Evolutionary conservation across 2,888 invertebrate genomes (phyloP).

Genomic region (Troides oblongomaculatus): DNA sequence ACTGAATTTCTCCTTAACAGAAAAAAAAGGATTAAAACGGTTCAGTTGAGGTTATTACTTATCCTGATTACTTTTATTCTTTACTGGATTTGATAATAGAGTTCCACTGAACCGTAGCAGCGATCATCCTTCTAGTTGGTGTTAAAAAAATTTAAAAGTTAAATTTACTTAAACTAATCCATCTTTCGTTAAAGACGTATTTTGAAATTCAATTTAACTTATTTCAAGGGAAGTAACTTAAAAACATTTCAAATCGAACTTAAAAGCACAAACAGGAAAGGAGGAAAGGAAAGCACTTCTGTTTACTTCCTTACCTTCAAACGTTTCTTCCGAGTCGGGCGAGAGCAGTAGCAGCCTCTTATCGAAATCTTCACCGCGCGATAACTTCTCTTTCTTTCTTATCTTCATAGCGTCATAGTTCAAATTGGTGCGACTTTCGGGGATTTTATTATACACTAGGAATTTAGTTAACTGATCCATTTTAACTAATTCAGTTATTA

Average conservation of each 20-base stretch:
- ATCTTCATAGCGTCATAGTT: conserved; percentile 60
- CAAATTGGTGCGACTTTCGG: conserved; percentile 54
- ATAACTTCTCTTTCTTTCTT: conserved; percentile 50
- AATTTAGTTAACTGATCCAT: conserved; percentile 69
- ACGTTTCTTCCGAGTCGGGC: conserved; percentile 54
- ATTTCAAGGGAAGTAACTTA: not conserved
- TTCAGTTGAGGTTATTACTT: no score
- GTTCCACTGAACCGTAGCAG: no score
- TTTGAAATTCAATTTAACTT: no score
- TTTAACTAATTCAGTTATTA: conserved; percentile 6
- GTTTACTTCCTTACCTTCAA: conserved; percentile 53
- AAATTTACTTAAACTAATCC: no score
- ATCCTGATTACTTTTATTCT: no score
- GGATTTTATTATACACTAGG: conserved; percentile 67
- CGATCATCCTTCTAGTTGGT: no score
- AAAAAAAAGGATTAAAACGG: no score
- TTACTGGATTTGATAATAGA: no score
- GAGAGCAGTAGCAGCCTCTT: conserved; percentile 62
- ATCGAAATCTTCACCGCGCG: conserved; percentile 50
- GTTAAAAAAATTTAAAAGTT: no score
- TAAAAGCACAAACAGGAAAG: not conserved
- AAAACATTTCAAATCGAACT: not conserved
- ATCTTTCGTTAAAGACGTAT: no score
- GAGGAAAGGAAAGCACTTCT: not conserved
- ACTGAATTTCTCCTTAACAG: no score